Evolutionary conservation across 1,140 invertebrate genomes (phyloP), one percentile per base, ranked within the genome.

Genomic region (Ceratitis capitata): DNA sequence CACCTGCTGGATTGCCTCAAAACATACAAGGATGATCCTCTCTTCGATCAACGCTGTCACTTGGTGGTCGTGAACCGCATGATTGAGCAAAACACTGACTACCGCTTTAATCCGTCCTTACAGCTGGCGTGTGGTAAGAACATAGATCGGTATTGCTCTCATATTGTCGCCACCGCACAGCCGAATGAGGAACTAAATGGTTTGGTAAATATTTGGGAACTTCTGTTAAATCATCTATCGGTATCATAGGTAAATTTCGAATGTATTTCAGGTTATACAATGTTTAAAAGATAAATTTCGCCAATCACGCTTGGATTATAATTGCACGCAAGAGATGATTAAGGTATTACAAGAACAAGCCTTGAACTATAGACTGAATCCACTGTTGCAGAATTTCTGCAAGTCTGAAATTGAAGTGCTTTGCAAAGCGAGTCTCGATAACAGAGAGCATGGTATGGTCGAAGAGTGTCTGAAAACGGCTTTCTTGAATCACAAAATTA

Each of bases 51-150:
- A 84, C 95, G 95, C 83, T 99, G 99, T 91, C 95, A 96, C 89
- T 93, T 95, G 82, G 94, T 99, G 16, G 95, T 99, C 3, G 93
- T 97, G 10, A 95, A 96, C 91, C 94, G 98, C 90, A 96, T 99
- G 95, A 96, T 98, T 84, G 97, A 98, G 92, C 97, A 98, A 92
- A 98, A 97, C 91, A 94, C 95, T 64, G 98, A 99, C 92, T 97
- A 97, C 88, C 94, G 98, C 87, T 95, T 99, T 74, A 99, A 99
- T 93, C 96, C 97, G 19, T 93, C 95, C 9, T 93, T 99, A 42
- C 95, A 97, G 90, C 95, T 95, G 86, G 94, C 95, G 6, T 99
- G 98, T 89, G 93, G 93, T 47, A 88, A 92, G 86, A 97, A 98
- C 88, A 95, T 95, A n/a, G 92, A 92, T 87, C 95, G 95, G 89